Evolutionary conservation across 2,113 vertebrate genomes (phyloP), one percentile per base, ranked within the genome.

Genomic region (Orthochromis malagaraziensis): DNA sequence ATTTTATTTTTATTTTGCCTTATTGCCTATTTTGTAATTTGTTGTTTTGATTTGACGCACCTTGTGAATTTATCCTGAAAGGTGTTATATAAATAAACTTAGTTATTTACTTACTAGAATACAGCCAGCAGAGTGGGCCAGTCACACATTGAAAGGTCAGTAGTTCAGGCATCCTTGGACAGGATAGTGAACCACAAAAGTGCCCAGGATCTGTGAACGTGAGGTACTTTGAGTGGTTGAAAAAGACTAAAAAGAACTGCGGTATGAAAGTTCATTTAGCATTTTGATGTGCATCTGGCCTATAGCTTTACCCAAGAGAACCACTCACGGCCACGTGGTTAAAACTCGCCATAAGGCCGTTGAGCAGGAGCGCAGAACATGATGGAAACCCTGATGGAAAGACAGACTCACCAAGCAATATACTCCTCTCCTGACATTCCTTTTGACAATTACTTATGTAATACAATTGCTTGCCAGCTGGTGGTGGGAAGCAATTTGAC

Each of bases 371-470:
- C 54, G 24, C 82, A 40, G 68, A 73, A 88, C 4, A 11, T 70
- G 82, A 82, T 80, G 45, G 45, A 89, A 89, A 55, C 60, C 85
- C 87, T 65, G 60, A 80, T 82, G 75, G 77, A 73, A 82, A 79
- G 80, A 85, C 60, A 40, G 84, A 88, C 84, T 83, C 91, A 88
- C 57, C 26, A 13, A 91, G 82, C 88, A 70, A 81, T 89, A 92
- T 49, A 84, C 84, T 70, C 88, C 85, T 85, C 88, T 94, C 86
- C 77, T 91, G 90, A 92, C 91, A 91, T 91, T 73, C 84, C 83
- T 87, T 95, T 90, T 93, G 90, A 95, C 94, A 91, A 93, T 94
- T 91, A 94, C 93, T 95, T 94, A 91, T 91, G 93, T 92, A 92
- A 92, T 83, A 92, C 90, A 92, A 92, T 92, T 91, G 90, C 94